These are phyloP conservation scores for Eucriotettix oculatus DNA, from an alignment of 2,888 invertebrate genomes.

Conservation along the genomic window DNA sequence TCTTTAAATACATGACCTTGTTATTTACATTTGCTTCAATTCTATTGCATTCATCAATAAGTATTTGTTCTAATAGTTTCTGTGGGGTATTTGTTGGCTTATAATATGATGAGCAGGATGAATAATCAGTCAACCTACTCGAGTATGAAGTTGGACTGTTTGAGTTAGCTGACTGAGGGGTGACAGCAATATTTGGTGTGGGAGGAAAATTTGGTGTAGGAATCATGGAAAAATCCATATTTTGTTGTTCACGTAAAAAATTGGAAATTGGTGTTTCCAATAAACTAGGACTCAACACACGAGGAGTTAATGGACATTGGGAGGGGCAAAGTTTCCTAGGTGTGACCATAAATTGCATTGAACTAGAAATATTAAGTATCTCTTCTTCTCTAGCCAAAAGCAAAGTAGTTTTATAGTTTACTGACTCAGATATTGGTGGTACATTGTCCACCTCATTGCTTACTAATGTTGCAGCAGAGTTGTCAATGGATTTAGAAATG, in stretches of 20 bases:
- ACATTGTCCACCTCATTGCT: no score
- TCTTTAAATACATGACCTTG: background rate
- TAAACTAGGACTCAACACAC: conserved; percentile 5
- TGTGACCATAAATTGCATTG: no score
- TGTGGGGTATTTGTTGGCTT: conserved; percentile 1
- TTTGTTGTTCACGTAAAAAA: background rate
- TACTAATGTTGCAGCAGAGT: no score
- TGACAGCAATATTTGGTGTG: conserved; percentile 6
- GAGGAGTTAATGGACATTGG: conserved; percentile 6
- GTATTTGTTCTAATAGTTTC: conserved; percentile 1
- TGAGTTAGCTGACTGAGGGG: conserved; percentile 2
- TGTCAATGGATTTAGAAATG: no score
- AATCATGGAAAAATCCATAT: background rate
- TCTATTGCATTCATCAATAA: conserved; percentile 3
- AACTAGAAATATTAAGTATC: no score
- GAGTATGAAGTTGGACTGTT: background rate
- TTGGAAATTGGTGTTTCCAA: conserved; percentile 7
- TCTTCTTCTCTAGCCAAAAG: no score
- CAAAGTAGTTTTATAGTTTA: no score
- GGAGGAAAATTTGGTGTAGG: conserved; percentile 7
- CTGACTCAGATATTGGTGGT: no score
- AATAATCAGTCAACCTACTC: conserved; percentile 5
- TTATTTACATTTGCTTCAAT: background rate
- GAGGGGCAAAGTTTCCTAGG: no score
- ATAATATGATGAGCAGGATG: conserved; percentile 8